Percentiles rank a stretch among this genome's conserved stretches.
These are phyloP conservation scores for Phalera bucephala DNA, from an alignment of 2,888 invertebrate genomes.

Conservation along the genomic window DNA sequence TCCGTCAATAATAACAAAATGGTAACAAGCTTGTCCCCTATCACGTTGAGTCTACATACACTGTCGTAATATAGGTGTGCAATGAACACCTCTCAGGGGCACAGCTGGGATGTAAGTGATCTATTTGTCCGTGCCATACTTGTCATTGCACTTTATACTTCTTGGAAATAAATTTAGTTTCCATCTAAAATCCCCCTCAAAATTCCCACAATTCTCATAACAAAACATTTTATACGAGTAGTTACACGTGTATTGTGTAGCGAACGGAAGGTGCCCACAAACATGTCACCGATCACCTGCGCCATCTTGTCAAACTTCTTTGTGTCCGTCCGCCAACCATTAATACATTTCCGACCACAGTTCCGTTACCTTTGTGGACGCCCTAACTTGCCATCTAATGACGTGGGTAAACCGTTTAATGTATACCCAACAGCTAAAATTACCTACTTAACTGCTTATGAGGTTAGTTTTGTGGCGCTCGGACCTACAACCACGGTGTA, in stretches of 20 bases:
- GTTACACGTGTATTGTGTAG: conserved; percentile 2
- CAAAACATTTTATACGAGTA: background rate
- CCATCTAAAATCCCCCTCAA: no score
- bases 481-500: no score
- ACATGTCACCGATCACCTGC: conserved; percentile 34
- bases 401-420: conserved; percentile 31
- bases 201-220: no score
- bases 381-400: conserved; percentile 32
- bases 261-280: conserved; percentile 19
- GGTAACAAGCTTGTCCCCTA: no score
- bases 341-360: conserved; percentile 38
- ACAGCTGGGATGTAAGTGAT: no score
- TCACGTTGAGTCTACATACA: no score
- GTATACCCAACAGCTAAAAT: conserved; percentile 31
- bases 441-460: conserved; percentile 19
- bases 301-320: conserved; percentile 36
- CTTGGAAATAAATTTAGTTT: no score
- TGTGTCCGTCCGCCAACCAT: conserved; percentile 28
- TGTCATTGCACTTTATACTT: no score
- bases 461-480: background rate
- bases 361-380: conserved; percentile 27
- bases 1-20: no score
- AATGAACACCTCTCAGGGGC: no score
- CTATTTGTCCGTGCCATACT: no score
- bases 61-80: no score